phyloP scores from a whole-genome alignment of 1,140 invertebrate genomes.

The Belonocnema kinseyi region DNA sequence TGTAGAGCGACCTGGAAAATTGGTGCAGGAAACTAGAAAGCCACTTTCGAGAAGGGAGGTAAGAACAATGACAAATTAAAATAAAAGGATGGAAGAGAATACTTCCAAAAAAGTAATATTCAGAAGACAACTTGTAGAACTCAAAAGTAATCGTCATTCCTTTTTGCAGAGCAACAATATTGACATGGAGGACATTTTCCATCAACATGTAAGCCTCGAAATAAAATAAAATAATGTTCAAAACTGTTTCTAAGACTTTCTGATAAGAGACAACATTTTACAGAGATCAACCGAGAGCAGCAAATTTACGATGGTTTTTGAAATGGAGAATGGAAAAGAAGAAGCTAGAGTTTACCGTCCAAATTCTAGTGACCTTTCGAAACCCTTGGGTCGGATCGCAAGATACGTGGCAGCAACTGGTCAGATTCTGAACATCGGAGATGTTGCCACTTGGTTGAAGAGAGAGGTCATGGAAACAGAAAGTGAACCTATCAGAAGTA shows the following conservation, averaged over 20 bases:
- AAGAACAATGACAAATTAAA: conserved; percentile 51
- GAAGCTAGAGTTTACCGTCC: conserved; percentile 78
- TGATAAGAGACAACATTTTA: conserved; percentile 21
- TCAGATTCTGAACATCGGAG: conserved; percentile 88
- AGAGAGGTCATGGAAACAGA: conserved; percentile 77
- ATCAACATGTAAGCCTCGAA: conserved; percentile 77
- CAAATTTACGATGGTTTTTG: conserved; percentile 87
- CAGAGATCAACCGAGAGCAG: conserved; percentile 75
- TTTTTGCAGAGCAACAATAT: conserved; percentile 81
- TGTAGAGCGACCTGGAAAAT: conserved; percentile 83
- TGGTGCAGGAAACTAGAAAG: conserved; percentile 76
- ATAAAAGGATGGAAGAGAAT: background rate
- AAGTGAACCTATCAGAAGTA: conserved; percentile 80
- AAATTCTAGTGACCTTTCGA: conserved; percentile 76
- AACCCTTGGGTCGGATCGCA: conserved; percentile 84
- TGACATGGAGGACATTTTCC: conserved; percentile 81
- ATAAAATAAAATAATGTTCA: conserved; percentile 24
- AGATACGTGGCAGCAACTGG: conserved; percentile 88
- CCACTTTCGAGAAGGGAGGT: conserved; percentile 82
- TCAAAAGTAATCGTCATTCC: conserved; percentile 36
- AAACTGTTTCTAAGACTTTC: conserved; percentile 14
- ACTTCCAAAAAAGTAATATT: too few relatives aligned
- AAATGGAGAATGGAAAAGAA: conserved; percentile 80
- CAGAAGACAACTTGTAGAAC: background rate
- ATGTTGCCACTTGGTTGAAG: conserved; percentile 83